A percentile compares a stretch with the other conserved stretches of the same genome.
Conservation (phyloP, 1,140 invertebrate genomes). For the Drosophila ironensis region DNA sequence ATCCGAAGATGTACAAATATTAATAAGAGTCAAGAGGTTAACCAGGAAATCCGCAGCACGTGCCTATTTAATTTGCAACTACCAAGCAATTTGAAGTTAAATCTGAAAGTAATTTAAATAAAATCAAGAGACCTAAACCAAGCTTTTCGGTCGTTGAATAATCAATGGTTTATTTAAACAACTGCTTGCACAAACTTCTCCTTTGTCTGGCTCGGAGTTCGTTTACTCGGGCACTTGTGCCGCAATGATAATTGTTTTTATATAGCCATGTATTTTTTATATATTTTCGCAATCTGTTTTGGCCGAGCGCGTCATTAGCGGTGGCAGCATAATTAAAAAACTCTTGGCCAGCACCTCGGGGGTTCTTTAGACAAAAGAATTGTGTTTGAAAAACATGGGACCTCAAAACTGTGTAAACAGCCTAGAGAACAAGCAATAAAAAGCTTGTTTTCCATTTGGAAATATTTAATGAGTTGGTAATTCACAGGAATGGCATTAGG, state of each 20-base stretch:
- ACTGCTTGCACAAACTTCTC: slow-evolving; percentile 42
- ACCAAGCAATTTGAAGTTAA: too few relatives aligned
- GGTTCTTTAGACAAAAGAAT: slow-evolving; percentile 59
- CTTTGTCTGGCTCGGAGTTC: slow-evolving; percentile 49
- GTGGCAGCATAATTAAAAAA: slow-evolving; percentile 65
- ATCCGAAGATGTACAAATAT: slow-evolving; percentile 10
- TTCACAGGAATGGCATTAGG: slow-evolving; percentile 21
- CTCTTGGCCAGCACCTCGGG: slow-evolving; percentile 35
- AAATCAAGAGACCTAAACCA: neutral
- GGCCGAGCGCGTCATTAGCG: slow-evolving; percentile 50
- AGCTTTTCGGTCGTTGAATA: slow-evolving; percentile 40
- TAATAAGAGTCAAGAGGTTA: neutral
- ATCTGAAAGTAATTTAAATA: neutral
- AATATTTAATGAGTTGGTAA: slow-evolving; percentile 52
- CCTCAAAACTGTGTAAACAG: slow-evolving; percentile 32
- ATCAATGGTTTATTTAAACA: slow-evolving; percentile 54
- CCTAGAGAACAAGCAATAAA: slow-evolving; percentile 35
- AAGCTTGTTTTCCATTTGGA: slow-evolving; percentile 53
- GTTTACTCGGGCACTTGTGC: slow-evolving; percentile 50
- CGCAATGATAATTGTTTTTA: slow-evolving; percentile 60
- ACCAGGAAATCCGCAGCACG: neutral
- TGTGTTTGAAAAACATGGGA: slow-evolving; percentile 49
- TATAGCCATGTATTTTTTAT: slow-evolving; percentile 27
- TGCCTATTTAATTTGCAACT: neutral
- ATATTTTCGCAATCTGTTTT: slow-evolving; percentile 44